Evolutionary conservation across 2,888 invertebrate species (phyloP), one percentile per base, ranked within the genome.

Genomic region (Volucella bombylans): DNA sequence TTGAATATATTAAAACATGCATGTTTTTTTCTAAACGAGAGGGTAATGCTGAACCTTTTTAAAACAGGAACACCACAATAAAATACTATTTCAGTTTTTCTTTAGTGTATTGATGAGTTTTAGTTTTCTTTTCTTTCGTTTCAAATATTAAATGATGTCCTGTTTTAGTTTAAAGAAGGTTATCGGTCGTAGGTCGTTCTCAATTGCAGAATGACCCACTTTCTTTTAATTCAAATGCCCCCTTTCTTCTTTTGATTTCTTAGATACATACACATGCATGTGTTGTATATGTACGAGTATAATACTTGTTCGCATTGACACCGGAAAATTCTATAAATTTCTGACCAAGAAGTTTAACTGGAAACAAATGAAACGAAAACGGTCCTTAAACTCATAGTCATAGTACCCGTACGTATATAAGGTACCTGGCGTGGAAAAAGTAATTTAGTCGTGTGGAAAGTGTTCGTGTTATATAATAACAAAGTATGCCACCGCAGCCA

Each of bases 381-480:
- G 57, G 69, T 74, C 50, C 43, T 38, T 78, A 45, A 78, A 62
- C 47, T 55, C 61, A 43, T 65, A 57, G 43, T 18, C 11, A 59
- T 65, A 81, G 54, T 45, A 79, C 9, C 68, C 57, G 15, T 52
- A 77, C 61, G 52, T 39, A 14, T n/a, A 50, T 31, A 45, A 12
- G 1, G 23, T 38, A 15, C 64, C 68, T 64, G 69, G 50, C 57
- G 65, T 54, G 73, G 61, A 71, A 79, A 74, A 79, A 79, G 79
- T 83, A 67, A 80, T 80, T 83, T 61, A 80, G 74, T 83, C 83
- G 74, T 80, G 65, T 80, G 83, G 69, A 83, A 83, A 80, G 83
- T 80, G 80, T 80, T 80, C 71, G 83, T 69, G 68, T 69, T 55
- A 55, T 74, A 74, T 23, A 54, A 74, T 23, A 54, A 50, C 31